Conservation (phyloP, 1,140 invertebrate species). For the Streblospio benedicti region DNA sequence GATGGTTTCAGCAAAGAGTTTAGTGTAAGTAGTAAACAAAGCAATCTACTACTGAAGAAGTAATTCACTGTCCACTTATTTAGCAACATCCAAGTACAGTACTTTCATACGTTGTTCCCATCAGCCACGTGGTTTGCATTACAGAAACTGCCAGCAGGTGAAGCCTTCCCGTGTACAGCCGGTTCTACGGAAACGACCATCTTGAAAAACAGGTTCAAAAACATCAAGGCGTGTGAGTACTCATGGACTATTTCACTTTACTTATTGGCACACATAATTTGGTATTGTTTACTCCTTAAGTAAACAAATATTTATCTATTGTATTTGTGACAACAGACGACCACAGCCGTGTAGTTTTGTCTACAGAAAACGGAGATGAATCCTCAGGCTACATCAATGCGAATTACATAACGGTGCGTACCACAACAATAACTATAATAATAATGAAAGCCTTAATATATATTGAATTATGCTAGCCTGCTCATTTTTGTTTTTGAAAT, state of each 20-base stretch:
- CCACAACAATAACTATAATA: background rate
- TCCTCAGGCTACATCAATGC: constrained; percentile 94
- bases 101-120: too few relatives aligned
- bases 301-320: too few relatives aligned
- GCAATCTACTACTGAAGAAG: background rate
- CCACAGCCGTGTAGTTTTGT: constrained; percentile 88
- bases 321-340: too few relatives aligned
- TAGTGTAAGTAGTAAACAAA: background rate
- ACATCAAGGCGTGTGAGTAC: constrained; percentile 17
- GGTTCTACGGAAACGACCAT: background rate
- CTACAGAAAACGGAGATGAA: constrained; percentile 62
- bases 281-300: too few relatives aligned
- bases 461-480: background rate
- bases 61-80: background rate
- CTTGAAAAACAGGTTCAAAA: constrained; percentile 17
- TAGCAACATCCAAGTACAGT: too few relatives aligned
- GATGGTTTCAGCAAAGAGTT: background rate
- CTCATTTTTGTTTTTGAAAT: background rate
- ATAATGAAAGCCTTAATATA: background rate
- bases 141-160: background rate
- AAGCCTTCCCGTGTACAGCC: background rate
- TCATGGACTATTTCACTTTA: background rate
- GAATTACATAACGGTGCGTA: constrained; percentile 88
- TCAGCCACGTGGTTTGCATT: too few relatives aligned
- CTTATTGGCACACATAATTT: background rate